Conservation (phyloP, 2,797 vertebrate species). For the Anas bernieri region DNA sequence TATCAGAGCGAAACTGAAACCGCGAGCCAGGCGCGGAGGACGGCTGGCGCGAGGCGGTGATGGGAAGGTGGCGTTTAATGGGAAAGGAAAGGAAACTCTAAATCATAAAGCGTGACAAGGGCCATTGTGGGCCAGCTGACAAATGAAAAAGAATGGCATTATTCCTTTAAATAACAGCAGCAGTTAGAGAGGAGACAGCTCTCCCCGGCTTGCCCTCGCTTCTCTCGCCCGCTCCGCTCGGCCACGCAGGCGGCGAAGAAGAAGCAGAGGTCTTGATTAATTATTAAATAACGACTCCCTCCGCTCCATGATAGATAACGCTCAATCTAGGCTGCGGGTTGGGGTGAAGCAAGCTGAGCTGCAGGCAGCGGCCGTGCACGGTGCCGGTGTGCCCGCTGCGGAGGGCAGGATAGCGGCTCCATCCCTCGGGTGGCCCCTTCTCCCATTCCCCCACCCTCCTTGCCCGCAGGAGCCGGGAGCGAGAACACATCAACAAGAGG, state of each 20-base stretch:
- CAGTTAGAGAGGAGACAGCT: conserved; percentile 76
- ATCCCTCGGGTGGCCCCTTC: not conserved
- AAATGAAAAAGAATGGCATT: conserved; percentile 83
- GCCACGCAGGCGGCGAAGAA: conserved; percentile 59
- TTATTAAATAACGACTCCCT: conserved; percentile 87
- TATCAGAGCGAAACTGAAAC: conserved; percentile 69
- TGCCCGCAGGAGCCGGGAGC: conserved; percentile 20
- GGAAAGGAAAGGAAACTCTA: conserved; percentile 80
- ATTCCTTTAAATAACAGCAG: conserved; percentile 86
- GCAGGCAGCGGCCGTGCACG: not conserved
- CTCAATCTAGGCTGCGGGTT: conserved; percentile 65
- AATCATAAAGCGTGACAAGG: conserved; percentile 84
- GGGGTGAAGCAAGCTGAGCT: conserved; percentile 66
- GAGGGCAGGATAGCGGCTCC: not conserved
- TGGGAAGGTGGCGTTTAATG: conserved; percentile 82
- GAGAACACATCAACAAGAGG: conserved; percentile 59
- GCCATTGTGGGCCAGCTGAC: conserved; percentile 81
- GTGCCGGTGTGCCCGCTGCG: not conserved
- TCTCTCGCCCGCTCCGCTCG: conserved; percentile 54
- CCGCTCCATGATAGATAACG: conserved; percentile 72
- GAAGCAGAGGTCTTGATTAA: conserved; percentile 88
- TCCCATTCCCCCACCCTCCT: conserved; percentile 12
- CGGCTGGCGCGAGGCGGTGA: conserved; percentile 53
- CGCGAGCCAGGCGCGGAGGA: conserved; percentile 63
- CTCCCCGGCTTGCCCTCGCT: conserved; percentile 61